Conservation (phyloP, 2,797 vertebrate genomes). For the Columba guinea region DNA sequence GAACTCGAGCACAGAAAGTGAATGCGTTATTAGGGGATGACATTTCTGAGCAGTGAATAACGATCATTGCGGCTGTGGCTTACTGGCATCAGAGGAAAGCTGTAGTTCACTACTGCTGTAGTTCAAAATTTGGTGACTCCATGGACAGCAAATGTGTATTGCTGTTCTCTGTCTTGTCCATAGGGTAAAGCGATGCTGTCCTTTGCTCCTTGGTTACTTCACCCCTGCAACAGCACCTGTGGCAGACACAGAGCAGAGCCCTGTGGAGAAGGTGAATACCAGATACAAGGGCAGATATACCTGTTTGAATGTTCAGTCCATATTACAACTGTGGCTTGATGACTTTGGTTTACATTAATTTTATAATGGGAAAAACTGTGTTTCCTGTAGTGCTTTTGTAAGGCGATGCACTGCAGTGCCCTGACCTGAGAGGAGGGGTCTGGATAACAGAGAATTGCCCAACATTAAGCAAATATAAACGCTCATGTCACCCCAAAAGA, state of each 20-base stretch:
- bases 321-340: neutral
- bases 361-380: neutral
- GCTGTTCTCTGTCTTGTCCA: rapidly evolving
- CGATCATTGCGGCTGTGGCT: neutral
- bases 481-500: neutral
- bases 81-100: neutral
- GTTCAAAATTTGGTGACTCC: neutral
- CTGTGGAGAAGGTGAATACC: neutral
- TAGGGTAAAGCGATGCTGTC: neutral
- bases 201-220: neutral
- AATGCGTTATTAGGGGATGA: neutral
- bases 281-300: neutral
- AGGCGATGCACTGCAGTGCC: rapidly evolving
- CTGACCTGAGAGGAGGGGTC: neutral
- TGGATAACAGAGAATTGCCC: neutral
- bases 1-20: neutral
- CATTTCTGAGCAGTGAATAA: conserved; percentile 24
- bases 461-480: neutral
- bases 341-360: neutral
- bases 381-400: neutral
- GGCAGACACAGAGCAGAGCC: rapidly evolving
- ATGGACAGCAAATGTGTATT: neutral
- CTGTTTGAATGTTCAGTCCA: neutral
- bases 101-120: neutral
- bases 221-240: rapidly evolving